Base-by-base conservation (phyloP, 1,140 invertebrate genomes). In the Temnothorax nylanderi region DNA sequence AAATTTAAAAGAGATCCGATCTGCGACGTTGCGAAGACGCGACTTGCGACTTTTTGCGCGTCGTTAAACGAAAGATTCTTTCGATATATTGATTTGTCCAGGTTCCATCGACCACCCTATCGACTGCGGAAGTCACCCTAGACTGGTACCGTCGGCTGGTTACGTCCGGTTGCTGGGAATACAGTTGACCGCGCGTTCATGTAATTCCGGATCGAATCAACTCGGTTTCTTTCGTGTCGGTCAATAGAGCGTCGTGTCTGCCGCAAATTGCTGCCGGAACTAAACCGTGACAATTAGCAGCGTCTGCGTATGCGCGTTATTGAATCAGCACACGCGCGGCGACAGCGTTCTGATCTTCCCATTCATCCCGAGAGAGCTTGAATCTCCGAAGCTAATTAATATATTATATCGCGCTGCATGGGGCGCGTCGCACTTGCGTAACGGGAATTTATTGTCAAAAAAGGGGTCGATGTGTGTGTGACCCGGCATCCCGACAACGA, bases 321-420 rank as follows among this genome's bases (percentile, higher is more conserved):
- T 56, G 78, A 81, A 81, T 71, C 44, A 37, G 64, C 65, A 54
- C 62, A 64, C 47, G 34, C 77, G 37, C 18, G 37, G 77, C 44
- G 47, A 49, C 32, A 18, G 4, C 26, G 26, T 49, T 7, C 5
- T 5, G 26, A 49, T 65, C 58, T 65, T 41, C 60, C 10, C 26
- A 78, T 64, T 78, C 60, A 65, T 60, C 26, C 4, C 51, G 4
- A 3, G 18, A 13, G 47, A 49, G 51, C 44, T 58, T 13, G 72
- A 41, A 18, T 76, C 65, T 69, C 58, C 77, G 41, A 51, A 56
- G 78, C 84, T 80, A 91, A 91, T 88, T 90, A 90, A 86, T 90
- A 90, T 90, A 90, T 90, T 87, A 88, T 86, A 88, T 88, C 80
- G 84, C 77, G 87, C 1, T 26, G 26, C 26, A 26, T 26, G 1